These are phyloP conservation scores for Phylloscopus whistleri DNA, from an alignment of 2,113 vertebrate species.

Conservation along the genomic window DNA sequence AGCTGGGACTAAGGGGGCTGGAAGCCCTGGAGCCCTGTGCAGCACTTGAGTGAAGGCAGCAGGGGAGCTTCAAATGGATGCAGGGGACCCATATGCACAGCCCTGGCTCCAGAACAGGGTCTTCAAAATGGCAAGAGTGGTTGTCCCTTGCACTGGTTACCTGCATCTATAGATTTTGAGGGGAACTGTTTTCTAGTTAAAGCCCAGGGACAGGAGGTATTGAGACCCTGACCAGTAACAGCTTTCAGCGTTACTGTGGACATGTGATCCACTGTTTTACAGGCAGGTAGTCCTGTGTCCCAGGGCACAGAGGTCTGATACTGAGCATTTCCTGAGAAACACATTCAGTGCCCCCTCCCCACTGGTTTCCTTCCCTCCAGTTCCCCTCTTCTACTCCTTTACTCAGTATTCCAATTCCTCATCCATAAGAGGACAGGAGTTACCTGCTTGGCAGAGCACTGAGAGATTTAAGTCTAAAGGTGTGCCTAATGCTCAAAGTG, in stretches of 20 bases:
- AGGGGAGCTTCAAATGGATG: background rate
- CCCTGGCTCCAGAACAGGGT: background rate
- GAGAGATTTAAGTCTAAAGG: background rate
- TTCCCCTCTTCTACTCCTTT: background rate
- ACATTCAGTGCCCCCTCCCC: background rate
- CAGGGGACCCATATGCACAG: background rate
- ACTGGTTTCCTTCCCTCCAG: fast-evolving
- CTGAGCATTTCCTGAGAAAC: background rate
- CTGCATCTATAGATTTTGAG: background rate
- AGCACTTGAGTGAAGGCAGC: background rate
- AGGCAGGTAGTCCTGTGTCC: fast-evolving
- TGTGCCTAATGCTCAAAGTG: fast-evolving
- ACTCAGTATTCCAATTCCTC: background rate
- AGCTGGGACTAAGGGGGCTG: background rate
- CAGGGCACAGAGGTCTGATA: background rate
- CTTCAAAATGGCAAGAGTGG: background rate
- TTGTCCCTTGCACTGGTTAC: background rate
- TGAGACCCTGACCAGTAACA: background rate
- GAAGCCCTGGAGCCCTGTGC: background rate
- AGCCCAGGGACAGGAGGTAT: background rate
- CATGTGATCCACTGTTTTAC: background rate
- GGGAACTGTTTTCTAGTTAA: background rate
- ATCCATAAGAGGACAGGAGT: background rate
- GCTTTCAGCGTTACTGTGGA: background rate
- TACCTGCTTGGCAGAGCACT: background rate